These are phyloP conservation scores for Zootermopsis nevadensis DNA, from an alignment of 2,888 invertebrate genomes.

Conservation along the genomic window DNA sequence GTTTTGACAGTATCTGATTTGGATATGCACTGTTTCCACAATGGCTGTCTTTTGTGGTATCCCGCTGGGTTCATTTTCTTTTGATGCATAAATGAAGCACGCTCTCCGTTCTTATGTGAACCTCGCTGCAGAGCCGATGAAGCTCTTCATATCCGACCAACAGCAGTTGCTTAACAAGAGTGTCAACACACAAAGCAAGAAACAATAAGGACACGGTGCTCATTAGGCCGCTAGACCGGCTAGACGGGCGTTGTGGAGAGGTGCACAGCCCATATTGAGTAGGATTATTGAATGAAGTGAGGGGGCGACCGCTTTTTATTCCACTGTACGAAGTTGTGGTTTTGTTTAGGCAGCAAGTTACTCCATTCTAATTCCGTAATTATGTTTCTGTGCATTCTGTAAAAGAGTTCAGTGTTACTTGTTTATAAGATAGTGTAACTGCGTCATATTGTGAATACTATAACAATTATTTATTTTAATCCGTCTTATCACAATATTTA, in stretches of 20 bases:
- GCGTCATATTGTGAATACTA: too few relatives aligned
- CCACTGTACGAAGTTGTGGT: not conserved
- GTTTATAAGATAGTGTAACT: not conserved
- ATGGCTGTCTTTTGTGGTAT: too few relatives aligned
- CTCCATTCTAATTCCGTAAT: not conserved
- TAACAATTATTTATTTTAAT: too few relatives aligned
- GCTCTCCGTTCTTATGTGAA: not conserved
- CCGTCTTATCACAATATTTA: too few relatives aligned
- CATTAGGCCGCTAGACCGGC: too few relatives aligned
- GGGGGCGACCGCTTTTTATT: not conserved
- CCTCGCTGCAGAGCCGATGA: not conserved
- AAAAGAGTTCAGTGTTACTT: not conserved
- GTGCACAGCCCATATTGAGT: conserved; percentile 5
- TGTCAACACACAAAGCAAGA: conserved; percentile 16
- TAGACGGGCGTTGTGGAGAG: not conserved
- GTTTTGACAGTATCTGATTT: too few relatives aligned
- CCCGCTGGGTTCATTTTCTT: too few relatives aligned
- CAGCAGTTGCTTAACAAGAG: conserved; percentile 3
- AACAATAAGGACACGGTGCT: not conserved
- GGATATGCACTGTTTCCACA: too few relatives aligned
- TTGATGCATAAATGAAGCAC: not conserved
- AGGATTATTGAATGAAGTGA: conserved; percentile 3
- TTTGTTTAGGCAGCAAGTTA: not conserved
- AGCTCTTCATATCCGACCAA: not conserved
- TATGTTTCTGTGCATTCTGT: not conserved